Percentiles rank a stretch among this genome's conserved stretches.
phyloP scores from a whole-genome alignment of 2,888 invertebrate genomes.

The Gymnoscelis rufifasciata region DNA sequence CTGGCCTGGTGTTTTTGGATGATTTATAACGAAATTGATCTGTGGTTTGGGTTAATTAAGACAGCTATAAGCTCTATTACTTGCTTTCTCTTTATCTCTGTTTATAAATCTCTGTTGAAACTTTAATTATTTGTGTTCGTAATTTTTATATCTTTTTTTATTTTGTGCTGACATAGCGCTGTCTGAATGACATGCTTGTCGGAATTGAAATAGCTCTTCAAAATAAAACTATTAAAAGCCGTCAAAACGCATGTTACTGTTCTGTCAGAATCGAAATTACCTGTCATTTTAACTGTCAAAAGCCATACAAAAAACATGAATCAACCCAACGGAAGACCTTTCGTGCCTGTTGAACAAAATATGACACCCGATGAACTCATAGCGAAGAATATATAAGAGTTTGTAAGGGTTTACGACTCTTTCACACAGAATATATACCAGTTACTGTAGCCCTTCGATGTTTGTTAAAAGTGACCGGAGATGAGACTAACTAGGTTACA shows the following conservation, averaged over 20 bases:
- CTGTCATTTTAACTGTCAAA: constrained; percentile 31
- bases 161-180: too few species aligned
- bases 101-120: neutral
- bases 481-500: constrained; percentile 60
- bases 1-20: constrained; percentile 18
- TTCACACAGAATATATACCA: constrained; percentile 7
- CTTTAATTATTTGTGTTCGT: too few species aligned
- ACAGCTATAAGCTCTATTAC: neutral
- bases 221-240: constrained; percentile 1
- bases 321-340: constrained; percentile 25
- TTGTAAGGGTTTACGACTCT: constrained; percentile 1
- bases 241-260: constrained; percentile 16
- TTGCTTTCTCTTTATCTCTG: neutral
- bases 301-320: constrained; percentile 23
- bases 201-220: neutral
- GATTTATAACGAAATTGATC: constrained; percentile 28
- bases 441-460: constrained; percentile 19
- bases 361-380: constrained; percentile 25
- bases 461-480: constrained; percentile 44
- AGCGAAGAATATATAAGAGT: constrained; percentile 9
- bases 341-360: constrained; percentile 26
- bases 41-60: constrained; percentile 19
- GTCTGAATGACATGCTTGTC: neutral
- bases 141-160: too few species aligned
- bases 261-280: constrained; percentile 29